Conservation (phyloP, 1,140 invertebrate genomes). For the Chymomyza costata region DNA sequence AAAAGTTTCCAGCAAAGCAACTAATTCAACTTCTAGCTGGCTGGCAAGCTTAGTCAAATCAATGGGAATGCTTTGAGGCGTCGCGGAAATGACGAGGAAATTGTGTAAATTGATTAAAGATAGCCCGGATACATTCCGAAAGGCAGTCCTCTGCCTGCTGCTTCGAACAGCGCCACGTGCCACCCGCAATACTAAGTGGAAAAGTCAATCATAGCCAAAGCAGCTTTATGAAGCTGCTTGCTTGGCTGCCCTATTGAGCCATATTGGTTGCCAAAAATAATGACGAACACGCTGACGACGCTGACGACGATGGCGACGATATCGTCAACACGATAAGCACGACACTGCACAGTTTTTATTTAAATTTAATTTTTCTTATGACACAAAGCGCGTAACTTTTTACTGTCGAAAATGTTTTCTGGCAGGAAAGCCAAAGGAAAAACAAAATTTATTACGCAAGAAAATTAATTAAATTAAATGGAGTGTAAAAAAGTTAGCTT, state of each 20-base stretch:
- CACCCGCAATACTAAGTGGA: conserved; percentile 42
- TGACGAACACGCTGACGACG: too few species aligned
- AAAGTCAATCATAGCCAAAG: conserved; percentile 41
- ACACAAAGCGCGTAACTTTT: conserved; percentile 22
- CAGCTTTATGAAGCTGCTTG: conserved; percentile 11
- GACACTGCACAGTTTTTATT: conserved; percentile 30
- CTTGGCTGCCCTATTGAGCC: not conserved
- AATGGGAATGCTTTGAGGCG: conserved; percentile 14
- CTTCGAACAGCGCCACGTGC: conserved; percentile 1
- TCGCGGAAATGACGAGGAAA: conserved; percentile 58
- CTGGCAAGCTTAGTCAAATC: conserved; percentile 19
- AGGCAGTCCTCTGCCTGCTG: not conserved
- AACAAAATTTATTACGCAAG: conserved; percentile 62
- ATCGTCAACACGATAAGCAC: not conserved
- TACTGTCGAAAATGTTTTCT: conserved; percentile 24
- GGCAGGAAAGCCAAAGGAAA: conserved; percentile 32
- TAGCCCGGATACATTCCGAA: conserved; percentile 28
- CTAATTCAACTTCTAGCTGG: conserved; percentile 48
- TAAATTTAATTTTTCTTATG: conserved; percentile 48
- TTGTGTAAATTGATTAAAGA: conserved; percentile 68
- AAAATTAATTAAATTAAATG: conserved; percentile 70
- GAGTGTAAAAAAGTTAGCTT: conserved; percentile 51
- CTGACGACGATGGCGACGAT: not conserved
- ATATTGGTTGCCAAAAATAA: too few species aligned
- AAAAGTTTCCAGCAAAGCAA: conserved; percentile 2